phyloP scores from a whole-genome alignment of 2,113 vertebrate species.

The Rynchops niger region DNA sequence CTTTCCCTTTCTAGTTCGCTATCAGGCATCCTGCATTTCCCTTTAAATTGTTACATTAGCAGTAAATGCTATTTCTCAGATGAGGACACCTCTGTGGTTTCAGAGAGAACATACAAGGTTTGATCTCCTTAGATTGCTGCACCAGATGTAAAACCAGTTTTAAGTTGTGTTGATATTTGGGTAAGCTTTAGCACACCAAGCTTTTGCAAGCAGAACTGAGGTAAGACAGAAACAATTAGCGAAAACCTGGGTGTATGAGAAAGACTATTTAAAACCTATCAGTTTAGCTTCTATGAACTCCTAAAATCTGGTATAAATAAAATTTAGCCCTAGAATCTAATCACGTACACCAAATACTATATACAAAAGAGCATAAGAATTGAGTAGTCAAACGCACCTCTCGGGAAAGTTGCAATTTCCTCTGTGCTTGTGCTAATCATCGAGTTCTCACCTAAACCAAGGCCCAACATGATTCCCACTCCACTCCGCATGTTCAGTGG shows the following conservation, averaged over 20 bases:
- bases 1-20: neutral
- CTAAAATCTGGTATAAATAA: neutral
- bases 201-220: neutral
- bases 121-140: neutral
- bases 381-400: neutral
- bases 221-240: neutral
- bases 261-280: neutral
- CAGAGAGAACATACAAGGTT: neutral
- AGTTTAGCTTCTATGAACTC: neutral
- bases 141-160: neutral
- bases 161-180: neutral
- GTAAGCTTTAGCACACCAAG: neutral
- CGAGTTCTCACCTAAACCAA: neutral
- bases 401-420: neutral
- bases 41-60: neutral
- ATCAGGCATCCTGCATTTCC: neutral
- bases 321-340: neutral
- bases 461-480: accelerated
- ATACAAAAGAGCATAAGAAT: neutral
- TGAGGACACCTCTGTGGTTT: neutral
- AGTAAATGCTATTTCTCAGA: neutral
- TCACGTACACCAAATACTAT: too few relatives aligned
- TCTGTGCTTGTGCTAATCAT: neutral
- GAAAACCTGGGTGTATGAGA: neutral
- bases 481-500: neutral